A percentile compares a stretch with the other conserved stretches of the same genome.
phyloP scores from a whole-genome alignment of 2,888 invertebrate species.

The Stratiomys singularior region DNA sequence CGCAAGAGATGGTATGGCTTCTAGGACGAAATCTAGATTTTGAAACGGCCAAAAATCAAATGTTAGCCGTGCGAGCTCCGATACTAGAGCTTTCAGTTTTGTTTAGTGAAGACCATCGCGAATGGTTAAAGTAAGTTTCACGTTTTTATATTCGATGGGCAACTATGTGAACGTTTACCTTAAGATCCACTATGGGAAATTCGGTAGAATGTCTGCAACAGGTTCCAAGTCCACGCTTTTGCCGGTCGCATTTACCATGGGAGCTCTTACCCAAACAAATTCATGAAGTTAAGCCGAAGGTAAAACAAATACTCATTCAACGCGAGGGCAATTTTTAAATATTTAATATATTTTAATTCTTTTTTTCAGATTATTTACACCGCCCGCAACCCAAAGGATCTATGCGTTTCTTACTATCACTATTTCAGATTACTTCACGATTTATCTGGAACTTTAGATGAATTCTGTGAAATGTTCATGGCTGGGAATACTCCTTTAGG shows the following conservation, averaged over 20 bases:
- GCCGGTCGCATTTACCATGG: slow-evolving; percentile 80
- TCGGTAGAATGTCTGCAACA: slow-evolving; percentile 78
- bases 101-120: slow-evolving; percentile 71
- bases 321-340: no score
- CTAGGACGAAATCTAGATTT: slow-evolving; percentile 83
- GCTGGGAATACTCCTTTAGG: slow-evolving; percentile 73
- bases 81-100: slow-evolving; percentile 77
- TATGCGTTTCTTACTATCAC: slow-evolving; percentile 88
- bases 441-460: slow-evolving; percentile 73
- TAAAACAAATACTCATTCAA: slow-evolving; percentile 57
- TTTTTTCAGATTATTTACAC: slow-evolving; percentile 81
- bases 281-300: slow-evolving; percentile 76
- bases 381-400: slow-evolving; percentile 89
- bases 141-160: neutral
- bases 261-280: slow-evolving; percentile 76
- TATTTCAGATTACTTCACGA: slow-evolving; percentile 80
- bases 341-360: no score
- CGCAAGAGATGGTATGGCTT: slow-evolving; percentile 94
- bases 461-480: slow-evolving; percentile 80
- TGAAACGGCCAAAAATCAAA: slow-evolving; percentile 73
- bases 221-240: slow-evolving; percentile 76
- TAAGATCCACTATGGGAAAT: slow-evolving; percentile 69
- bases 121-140: slow-evolving; percentile 69
- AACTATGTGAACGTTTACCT: slow-evolving; percentile 1
- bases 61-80: slow-evolving; percentile 76